Evolutionary conservation across 1,140 invertebrate genomes (phyloP).

Genomic region (Aporrectodea caliginosa): DNA sequence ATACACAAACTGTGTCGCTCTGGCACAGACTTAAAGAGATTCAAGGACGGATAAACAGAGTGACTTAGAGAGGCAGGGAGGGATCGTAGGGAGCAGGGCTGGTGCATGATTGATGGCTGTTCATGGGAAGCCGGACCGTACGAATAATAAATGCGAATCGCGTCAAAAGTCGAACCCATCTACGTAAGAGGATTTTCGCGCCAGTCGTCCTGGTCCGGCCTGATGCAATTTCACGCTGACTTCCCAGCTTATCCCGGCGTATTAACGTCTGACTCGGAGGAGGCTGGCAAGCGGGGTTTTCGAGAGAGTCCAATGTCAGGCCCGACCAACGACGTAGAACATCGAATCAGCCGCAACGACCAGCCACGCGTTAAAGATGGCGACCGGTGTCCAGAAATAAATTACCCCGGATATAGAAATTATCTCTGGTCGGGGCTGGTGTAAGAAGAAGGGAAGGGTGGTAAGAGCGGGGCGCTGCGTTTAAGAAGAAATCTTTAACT

Average conservation of each 20-base stretch:
- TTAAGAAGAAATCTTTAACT: no score
- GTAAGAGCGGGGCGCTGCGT: no score
- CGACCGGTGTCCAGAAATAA: neutral
- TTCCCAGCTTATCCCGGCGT: neutral
- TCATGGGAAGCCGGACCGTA: no score
- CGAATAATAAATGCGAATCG: neutral
- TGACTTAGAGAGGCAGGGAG: neutral
- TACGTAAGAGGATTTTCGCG: neutral
- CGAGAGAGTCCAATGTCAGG: neutral
- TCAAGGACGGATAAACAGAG: no score
- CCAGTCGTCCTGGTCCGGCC: neutral
- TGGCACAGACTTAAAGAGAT: no score
- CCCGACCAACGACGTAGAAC: neutral
- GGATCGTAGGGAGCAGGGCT: neutral
- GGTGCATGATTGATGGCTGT: no score
- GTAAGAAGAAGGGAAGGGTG: neutral
- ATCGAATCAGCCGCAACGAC: neutral
- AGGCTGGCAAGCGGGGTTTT: neutral
- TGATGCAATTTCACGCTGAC: neutral
- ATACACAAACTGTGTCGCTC: no score
- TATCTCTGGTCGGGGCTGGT: neutral
- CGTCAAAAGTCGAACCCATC: neutral
- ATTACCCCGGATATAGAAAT: conserved; percentile 2
- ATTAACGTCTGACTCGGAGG: no score
- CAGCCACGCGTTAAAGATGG: neutral